These are phyloP conservation scores for Labeo rohita DNA, from an alignment of 2,113 vertebrate species.

Conservation along the genomic window DNA sequence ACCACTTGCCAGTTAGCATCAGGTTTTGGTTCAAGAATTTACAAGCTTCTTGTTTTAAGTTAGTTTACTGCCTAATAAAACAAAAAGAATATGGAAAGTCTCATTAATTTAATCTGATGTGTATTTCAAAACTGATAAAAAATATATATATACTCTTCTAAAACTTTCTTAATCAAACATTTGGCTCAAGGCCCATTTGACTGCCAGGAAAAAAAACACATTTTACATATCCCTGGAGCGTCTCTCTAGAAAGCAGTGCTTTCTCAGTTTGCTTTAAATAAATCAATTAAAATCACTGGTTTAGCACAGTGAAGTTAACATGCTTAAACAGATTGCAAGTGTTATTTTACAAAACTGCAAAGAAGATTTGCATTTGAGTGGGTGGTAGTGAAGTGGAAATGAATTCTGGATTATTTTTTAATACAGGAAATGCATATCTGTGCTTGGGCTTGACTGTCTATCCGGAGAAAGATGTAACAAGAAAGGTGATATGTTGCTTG, in stretches of 20 bases:
- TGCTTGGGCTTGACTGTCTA: not conserved
- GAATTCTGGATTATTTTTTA: not conserved
- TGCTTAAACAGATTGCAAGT: constrained; percentile 3
- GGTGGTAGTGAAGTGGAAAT: not conserved
- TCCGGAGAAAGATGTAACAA: not conserved
- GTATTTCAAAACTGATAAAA: not conserved
- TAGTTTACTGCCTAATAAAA: not conserved
- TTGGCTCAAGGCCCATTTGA: not conserved
- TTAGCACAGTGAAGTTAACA: not conserved
- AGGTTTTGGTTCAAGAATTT: not conserved
- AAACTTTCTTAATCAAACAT: not conserved
- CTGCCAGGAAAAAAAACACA: not conserved
- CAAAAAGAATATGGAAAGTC: not conserved
- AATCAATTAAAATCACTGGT: not conserved
- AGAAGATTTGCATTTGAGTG: not conserved
- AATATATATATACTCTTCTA: no score
- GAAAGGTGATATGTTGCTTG: not conserved
- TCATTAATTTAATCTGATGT: not conserved
- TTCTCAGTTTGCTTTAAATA: not conserved
- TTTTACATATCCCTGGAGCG: no score
- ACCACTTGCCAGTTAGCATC: not conserved
- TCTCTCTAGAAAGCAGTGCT: not conserved
- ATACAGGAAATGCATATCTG: not conserved
- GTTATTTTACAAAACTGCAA: not conserved
- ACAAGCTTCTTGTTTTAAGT: not conserved